Evolutionary conservation across 2,797 vertebrate species (phyloP).

Genomic region (Acridotheres tristis): DNA sequence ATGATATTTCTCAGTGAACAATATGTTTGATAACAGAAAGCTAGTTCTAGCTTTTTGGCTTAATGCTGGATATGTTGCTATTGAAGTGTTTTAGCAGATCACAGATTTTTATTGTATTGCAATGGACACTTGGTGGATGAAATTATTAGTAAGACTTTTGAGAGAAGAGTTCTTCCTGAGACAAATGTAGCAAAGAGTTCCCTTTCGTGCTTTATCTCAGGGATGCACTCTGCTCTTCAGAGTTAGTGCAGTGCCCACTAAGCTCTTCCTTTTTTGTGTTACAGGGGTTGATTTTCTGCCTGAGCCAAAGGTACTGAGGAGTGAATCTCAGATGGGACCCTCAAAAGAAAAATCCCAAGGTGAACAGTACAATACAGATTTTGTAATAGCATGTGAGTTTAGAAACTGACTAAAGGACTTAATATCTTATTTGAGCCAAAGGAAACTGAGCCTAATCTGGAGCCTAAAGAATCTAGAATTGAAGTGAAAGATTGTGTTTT

Average conservation of each 20-base stretch:
- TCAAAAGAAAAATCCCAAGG: conserved; percentile 55
- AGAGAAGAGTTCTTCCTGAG: background rate
- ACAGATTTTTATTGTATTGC: background rate
- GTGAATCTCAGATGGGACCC: background rate
- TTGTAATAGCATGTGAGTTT: background rate
- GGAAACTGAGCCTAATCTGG: background rate
- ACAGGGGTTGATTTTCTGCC: conserved; percentile 49
- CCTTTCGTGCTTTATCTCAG: background rate
- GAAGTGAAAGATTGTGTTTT: background rate
- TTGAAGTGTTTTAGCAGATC: background rate
- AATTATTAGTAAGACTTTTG: background rate
- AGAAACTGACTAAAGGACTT: background rate
- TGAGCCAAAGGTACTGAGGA: conserved; percentile 47
- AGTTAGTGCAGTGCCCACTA: background rate
- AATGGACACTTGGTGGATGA: background rate
- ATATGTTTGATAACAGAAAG: background rate
- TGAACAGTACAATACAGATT: background rate
- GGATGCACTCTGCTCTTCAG: background rate
- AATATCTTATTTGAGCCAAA: background rate
- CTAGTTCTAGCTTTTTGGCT: background rate
- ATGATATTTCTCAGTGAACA: background rate
- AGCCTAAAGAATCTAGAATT: background rate
- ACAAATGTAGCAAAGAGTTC: background rate
- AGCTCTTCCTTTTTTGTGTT: background rate
- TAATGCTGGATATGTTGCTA: background rate